These are phyloP conservation scores for Scolopax mira DNA, from an alignment of 2,113 vertebrate species.

Conservation along the genomic window DNA sequence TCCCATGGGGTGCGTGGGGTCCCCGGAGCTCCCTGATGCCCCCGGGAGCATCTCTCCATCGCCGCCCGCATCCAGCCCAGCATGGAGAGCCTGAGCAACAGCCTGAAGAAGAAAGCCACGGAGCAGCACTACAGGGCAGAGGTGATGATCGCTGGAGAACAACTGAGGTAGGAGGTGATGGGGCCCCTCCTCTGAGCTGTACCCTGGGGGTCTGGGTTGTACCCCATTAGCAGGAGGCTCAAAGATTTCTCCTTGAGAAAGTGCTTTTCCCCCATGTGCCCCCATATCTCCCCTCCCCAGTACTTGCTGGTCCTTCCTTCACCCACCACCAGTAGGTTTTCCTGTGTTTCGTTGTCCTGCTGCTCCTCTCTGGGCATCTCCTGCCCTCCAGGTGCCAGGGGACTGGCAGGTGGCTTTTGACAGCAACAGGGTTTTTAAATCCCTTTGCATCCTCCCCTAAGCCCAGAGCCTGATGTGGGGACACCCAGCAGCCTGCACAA, in stretches of 20 bases:
- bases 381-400: neutral
- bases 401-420: neutral
- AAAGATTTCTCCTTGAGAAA: neutral
- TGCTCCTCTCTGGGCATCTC: neutral
- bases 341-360: neutral
- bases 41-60: neutral
- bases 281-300: neutral
- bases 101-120: conserved; percentile 73
- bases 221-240: neutral
- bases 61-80: neutral
- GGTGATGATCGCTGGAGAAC: conserved; percentile 87
- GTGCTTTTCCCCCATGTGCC: neutral
- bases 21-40: neutral
- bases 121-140: conserved; percentile 80
- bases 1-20: neutral
- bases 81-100: conserved; percentile 74
- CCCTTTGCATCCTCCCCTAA: neutral
- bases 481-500: neutral
- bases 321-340: neutral
- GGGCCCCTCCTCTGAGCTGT: neutral
- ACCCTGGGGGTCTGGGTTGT: neutral
- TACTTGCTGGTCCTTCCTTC: neutral
- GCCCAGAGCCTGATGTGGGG: neutral
- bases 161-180: conserved; percentile 79
- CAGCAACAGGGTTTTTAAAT: neutral